Conservation (phyloP, 1,140 invertebrate genomes). For the Coboldia fuscipes region DNA sequence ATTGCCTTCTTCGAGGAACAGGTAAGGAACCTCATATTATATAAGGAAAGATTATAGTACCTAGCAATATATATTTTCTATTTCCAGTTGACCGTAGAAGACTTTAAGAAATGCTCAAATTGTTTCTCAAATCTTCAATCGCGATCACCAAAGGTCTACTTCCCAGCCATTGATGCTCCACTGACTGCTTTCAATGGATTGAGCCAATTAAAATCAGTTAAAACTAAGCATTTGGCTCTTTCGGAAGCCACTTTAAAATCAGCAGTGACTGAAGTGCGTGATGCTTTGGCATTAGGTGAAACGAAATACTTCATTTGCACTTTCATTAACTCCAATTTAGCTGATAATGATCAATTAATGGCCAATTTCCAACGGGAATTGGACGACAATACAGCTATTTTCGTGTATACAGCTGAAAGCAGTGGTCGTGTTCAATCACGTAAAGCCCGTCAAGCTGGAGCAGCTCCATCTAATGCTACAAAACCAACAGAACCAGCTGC, state of each 20-base stretch:
- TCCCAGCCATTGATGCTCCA: neutral
- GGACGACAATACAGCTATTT: too few relatives aligned
- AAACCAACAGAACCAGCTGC: neutral
- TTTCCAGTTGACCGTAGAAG: neutral
- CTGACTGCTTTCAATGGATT: neutral
- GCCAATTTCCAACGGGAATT: too few relatives aligned
- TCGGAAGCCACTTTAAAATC: neutral
- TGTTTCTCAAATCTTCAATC: neutral
- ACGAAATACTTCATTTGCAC: too few relatives aligned
- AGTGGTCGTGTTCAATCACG: too few relatives aligned
- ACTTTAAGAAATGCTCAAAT: neutral
- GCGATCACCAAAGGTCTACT: neutral
- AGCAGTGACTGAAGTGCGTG: neutral
- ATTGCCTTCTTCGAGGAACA: neutral
- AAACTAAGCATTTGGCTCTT: neutral
- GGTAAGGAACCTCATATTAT: neutral
- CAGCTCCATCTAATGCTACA: neutral
- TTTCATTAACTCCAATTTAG: too few relatives aligned
- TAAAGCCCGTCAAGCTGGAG: slow-evolving; percentile 1
- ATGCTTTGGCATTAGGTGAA: neutral
- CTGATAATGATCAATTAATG: too few relatives aligned
- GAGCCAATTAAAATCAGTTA: neutral
- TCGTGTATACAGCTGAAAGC: too few relatives aligned
- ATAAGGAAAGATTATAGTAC: neutral
- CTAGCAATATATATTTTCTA: neutral